Evolutionary conservation across 2,888 invertebrate species (phyloP).

Genomic region (Mamestra brassicae): DNA sequence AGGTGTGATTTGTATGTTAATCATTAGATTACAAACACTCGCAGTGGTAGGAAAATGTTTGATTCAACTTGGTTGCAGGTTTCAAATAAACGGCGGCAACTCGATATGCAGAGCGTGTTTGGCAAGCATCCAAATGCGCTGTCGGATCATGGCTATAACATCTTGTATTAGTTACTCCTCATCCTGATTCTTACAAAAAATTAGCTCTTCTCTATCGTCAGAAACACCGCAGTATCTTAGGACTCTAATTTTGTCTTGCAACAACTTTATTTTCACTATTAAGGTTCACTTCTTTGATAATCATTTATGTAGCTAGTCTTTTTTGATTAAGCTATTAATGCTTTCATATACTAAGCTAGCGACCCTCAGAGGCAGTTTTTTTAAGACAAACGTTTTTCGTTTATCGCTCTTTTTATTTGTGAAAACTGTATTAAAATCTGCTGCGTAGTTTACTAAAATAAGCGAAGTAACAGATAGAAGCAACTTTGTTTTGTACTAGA

Average conservation of each 20-base stretch:
- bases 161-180: constrained; percentile 8
- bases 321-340: neutral
- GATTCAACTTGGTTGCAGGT: neutral
- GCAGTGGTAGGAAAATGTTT: constrained; percentile 13
- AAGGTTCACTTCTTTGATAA: too few relatives aligned
- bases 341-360: neutral
- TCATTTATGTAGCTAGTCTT: too few relatives aligned
- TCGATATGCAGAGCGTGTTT: constrained; percentile 34
- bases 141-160: constrained; percentile 41
- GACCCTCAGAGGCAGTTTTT: too few relatives aligned
- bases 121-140: constrained; percentile 25
- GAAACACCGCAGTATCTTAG: neutral
- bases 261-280: neutral
- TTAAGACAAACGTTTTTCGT: too few relatives aligned
- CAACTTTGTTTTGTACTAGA: too few relatives aligned
- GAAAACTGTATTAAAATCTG: too few relatives aligned
- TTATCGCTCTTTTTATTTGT: too few relatives aligned
- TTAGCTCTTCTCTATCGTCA: neutral
- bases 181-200: constrained; percentile 26
- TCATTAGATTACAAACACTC: constrained; percentile 17
- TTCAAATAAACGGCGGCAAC: neutral
- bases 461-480: too few relatives aligned
- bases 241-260: neutral
- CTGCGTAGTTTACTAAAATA: too few relatives aligned
- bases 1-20: constrained; percentile 50